phyloP scores from a whole-genome alignment of 2,113 vertebrate species.

The Typhlomys cinereus region DNA sequence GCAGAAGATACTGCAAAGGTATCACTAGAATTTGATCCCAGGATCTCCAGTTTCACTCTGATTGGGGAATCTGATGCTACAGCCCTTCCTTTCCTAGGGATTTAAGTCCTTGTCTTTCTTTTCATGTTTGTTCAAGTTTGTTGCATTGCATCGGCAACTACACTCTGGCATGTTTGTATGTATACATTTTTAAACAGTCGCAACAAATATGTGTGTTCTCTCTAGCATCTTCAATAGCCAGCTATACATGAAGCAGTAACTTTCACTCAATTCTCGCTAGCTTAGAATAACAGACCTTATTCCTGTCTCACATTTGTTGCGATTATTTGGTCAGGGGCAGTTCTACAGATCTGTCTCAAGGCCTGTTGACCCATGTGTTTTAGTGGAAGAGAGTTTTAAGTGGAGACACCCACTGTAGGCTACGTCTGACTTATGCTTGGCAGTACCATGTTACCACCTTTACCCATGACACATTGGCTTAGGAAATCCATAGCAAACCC shows the following conservation, averaged over 20 bases:
- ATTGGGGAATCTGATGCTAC: background rate
- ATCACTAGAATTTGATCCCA: too few relatives aligned
- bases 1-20: too few relatives aligned
- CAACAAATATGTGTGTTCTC: background rate
- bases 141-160: background rate
- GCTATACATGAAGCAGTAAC: background rate
- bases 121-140: background rate
- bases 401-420: background rate
- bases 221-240: background rate
- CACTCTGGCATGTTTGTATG: background rate
- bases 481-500: background rate
- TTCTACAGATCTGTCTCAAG: fast-evolving
- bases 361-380: background rate
- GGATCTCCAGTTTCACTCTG: background rate
- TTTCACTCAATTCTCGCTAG: background rate
- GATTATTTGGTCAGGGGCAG: background rate
- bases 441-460: too few relatives aligned
- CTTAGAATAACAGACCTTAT: background rate
- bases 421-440: background rate
- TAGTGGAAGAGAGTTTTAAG: background rate
- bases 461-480: background rate
- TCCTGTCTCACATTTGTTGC: background rate
- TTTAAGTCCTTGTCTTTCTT: background rate
- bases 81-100: background rate
- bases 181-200: slow-evolving; percentile 30